Percentiles rank a stretch among this genome's conserved stretches.
Conservation (phyloP, 2,113 vertebrate species). For the Petromus typicus region DNA sequence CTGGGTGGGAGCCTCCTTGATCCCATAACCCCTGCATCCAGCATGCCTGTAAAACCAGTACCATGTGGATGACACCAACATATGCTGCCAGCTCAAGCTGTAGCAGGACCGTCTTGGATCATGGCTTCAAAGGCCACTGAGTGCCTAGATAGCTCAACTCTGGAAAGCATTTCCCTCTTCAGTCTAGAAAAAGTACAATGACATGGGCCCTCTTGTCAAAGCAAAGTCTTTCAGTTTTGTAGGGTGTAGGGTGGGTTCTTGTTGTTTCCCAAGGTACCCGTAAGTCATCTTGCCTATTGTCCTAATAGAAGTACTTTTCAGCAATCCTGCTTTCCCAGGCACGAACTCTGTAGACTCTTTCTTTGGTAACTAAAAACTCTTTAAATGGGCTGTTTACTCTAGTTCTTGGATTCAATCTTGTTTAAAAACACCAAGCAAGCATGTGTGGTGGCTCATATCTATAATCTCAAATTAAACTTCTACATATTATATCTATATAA, state of each 20-base stretch:
- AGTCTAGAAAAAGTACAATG: not conserved
- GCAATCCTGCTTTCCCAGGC: not conserved
- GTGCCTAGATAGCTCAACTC: not conserved
- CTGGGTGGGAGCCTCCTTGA: not conserved
- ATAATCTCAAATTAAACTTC: too few relatives aligned
- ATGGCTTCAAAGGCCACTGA: not conserved
- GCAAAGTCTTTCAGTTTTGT: not conserved
- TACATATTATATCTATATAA: too few relatives aligned
- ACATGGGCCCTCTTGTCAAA: not conserved
- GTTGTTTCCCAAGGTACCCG: not conserved
- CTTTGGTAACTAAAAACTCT: not conserved
- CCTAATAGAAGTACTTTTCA: not conserved
- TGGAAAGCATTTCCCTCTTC: not conserved
- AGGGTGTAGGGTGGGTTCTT: not conserved
- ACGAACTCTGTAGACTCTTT: not conserved
- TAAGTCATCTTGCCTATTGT: not conserved
- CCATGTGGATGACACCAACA: not conserved
- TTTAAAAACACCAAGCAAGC: not conserved
- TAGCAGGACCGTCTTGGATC: not conserved
- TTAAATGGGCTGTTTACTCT: not conserved
- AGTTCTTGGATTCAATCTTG: not conserved
- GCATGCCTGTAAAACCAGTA: not conserved
- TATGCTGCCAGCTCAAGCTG: not conserved
- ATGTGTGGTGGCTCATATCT: too few relatives aligned
- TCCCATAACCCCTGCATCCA: not conserved